Conservation (phyloP, 2,113 vertebrate species). For the Callipepla californica region DNA sequence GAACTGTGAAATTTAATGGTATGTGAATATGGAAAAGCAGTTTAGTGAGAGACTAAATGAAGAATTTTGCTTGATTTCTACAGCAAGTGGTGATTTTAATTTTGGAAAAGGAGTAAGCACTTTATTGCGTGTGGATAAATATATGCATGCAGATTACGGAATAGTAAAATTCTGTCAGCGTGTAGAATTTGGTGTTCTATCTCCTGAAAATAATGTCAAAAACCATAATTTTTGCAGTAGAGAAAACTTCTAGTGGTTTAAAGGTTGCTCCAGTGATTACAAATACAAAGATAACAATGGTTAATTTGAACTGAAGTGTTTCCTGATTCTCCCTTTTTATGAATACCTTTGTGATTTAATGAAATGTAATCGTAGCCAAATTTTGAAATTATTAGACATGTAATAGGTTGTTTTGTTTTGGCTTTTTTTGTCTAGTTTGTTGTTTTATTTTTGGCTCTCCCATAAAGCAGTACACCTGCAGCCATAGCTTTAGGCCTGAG, state of each 20-base stretch:
- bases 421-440: neutral
- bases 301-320: constrained; percentile 38
- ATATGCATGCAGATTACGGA: neutral
- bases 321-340: neutral
- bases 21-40: constrained; percentile 26
- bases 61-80: constrained; percentile 2
- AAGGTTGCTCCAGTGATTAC: neutral
- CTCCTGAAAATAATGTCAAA: constrained; percentile 43
- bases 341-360: constrained; percentile 3
- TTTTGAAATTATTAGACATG: neutral
- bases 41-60: neutral
- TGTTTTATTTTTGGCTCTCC: constrained; percentile 14
- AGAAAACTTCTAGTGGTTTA: constrained; percentile 41
- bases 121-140: neutral
- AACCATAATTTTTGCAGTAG: constrained; percentile 34
- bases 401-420: neutral
- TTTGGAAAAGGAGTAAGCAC: neutral
- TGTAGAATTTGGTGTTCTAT: constrained; percentile 28
- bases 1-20: constrained; percentile 54
- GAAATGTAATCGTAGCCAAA: neutral
- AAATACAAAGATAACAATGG: neutral
- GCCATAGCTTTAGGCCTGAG: constrained; percentile 46
- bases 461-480: constrained; percentile 56
- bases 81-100: neutral
- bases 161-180: neutral